phyloP scores from a whole-genome alignment of 2,113 vertebrate genomes.

The Isurus oxyrinchus region DNA sequence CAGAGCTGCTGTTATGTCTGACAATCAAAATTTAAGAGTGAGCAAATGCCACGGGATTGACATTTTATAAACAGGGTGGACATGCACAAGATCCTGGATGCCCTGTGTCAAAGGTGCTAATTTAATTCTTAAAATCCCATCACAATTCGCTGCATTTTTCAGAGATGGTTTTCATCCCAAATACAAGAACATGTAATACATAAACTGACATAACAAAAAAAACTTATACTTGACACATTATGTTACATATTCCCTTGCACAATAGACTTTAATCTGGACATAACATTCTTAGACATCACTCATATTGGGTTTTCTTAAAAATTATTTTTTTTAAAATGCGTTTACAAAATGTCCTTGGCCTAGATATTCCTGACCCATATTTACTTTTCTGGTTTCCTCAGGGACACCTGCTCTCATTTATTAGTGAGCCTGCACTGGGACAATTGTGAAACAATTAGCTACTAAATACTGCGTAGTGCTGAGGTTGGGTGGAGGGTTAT shows the following conservation, averaged over 20 bases:
- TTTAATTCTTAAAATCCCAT: neutral
- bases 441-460: neutral
- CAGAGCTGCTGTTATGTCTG: neutral
- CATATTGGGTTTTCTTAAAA: neutral
- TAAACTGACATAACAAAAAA: neutral
- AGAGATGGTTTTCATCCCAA: neutral
- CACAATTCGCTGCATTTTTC: neutral
- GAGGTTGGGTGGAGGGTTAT: neutral
- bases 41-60: neutral
- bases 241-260: neutral
- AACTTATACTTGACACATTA: neutral
- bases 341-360: neutral
- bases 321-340: neutral
- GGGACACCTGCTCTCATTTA: neutral
- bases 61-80: neutral
- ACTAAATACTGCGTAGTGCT: neutral
- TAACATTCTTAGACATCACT: neutral
- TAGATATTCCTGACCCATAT: neutral
- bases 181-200: neutral
- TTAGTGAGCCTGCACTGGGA: neutral
- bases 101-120: neutral
- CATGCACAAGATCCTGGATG: neutral
- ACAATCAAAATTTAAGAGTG: neutral
- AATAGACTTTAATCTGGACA: neutral
- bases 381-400: neutral